phyloP scores from a whole-genome alignment of 2,113 vertebrate genomes.

The Leucoraja erinaceus region DNA sequence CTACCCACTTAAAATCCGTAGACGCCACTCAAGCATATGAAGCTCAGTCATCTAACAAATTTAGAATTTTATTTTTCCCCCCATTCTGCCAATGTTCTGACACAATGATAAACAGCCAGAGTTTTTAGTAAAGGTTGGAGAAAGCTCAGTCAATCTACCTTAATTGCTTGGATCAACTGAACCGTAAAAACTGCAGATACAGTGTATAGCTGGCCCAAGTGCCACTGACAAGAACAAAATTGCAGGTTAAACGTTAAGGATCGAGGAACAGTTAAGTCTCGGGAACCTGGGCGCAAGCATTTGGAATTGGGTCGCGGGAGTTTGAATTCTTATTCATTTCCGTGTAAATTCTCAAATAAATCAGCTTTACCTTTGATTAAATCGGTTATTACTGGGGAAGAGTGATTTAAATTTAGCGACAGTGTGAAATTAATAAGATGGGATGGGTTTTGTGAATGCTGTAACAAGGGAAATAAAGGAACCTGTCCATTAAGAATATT shows the following conservation, averaged over 20 bases:
- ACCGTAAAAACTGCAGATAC: constrained; percentile 29
- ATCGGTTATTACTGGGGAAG: neutral
- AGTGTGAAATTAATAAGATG: neutral
- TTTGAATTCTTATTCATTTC: neutral
- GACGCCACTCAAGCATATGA: constrained; percentile 2
- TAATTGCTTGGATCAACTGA: constrained; percentile 34
- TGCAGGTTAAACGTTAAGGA: neutral
- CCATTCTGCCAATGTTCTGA: constrained; percentile 32
- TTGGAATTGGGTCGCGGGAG: neutral
- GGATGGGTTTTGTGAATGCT: neutral
- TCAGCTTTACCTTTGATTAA: neutral
- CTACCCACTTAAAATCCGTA: neutral
- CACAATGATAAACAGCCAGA: constrained; percentile 33
- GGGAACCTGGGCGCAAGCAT: neutral
- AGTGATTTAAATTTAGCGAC: neutral
- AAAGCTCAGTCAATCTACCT: constrained; percentile 38
- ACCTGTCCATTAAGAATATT: no score
- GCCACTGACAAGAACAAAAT: neutral
- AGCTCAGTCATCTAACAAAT: constrained; percentile 28
- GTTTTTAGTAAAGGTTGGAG: constrained; percentile 31
- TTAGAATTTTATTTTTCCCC: neutral
- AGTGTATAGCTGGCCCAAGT: constrained; percentile 1
- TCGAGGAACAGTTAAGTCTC: neutral
- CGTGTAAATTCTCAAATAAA: neutral
- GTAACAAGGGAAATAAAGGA: no score